Evolutionary conservation across 2,888 invertebrate species (phyloP), one percentile per base, ranked within the genome.

Genomic region (Cryptus armator): DNA sequence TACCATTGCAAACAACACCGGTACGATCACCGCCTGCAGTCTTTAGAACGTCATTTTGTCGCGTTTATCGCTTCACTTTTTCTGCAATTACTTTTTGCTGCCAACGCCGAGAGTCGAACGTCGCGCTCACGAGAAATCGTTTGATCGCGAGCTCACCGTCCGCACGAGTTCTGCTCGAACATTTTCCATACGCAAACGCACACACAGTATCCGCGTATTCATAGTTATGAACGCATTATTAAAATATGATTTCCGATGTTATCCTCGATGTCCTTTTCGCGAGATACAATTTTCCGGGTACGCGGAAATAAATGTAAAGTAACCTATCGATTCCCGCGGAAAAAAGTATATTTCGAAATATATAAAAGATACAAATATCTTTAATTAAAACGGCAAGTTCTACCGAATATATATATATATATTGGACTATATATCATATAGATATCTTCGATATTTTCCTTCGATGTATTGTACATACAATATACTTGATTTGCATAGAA

Each of bases 21-120:
- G 74, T 75, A 43, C 80, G 84, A 89, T 88, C 89, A 88, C 89
- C 89, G 89, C 87, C 88, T 85, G 88, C 87, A 82, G 88, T 88
- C 90, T 89, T 90, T 89, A 89, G 88, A 91, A 90, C 91, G 89
- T 91, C 90, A 91, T 90, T 91, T 91, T 89, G 90, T 91, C 91
- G 89, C 90, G 90, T 91, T 90, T 90, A 88, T 89, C 89, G 87
- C 85, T 85, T 86, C 84, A 88, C 88, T 90, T 91, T 91, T 90
- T 90, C 89, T 87, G 87, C 89, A 88, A 90, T 91, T 89, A 90
- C 90, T 91, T 91, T 90, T 91, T 91, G 86, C 37, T 62, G 7
- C 62, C n/a, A 24, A 6, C 87, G 44, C 16, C 83, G 68, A 71
- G 80, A 70, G 78, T 75, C 86, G 71, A 84, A 19, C 59, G 59